Conservation (phyloP, 2,113 vertebrate species). For the Microtus oregoni region DNA sequence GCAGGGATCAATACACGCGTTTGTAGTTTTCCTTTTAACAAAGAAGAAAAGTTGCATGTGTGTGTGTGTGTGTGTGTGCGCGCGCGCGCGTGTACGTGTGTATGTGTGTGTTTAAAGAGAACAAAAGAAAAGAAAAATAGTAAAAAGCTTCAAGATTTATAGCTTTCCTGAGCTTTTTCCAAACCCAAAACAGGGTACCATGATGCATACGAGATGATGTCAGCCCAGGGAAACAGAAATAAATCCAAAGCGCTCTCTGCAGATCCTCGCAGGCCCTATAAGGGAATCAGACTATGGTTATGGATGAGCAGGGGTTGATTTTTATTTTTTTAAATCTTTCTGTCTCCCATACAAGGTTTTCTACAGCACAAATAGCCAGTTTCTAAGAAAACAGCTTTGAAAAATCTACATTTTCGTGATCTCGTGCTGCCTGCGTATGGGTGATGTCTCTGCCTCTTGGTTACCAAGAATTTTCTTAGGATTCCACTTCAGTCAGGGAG, state of each 20-base stretch:
- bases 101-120: neutral
- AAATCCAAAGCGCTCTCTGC: neutral
- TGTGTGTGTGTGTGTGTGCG: neutral
- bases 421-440: neutral
- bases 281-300: slow-evolving; percentile 58
- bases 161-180: slow-evolving; percentile 57
- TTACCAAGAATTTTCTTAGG: neutral
- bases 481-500: neutral
- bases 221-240: slow-evolving; percentile 59
- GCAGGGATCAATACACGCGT: slow-evolving; percentile 85
- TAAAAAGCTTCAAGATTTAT: slow-evolving; percentile 74
- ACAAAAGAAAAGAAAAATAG: slow-evolving; percentile 60
- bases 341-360: slow-evolving; percentile 47
- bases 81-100: neutral
- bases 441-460: neutral
- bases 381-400: slow-evolving; percentile 58
- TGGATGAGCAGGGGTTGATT: neutral
- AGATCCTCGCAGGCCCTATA: slow-evolving; percentile 46
- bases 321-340: neutral
- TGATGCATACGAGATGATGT: slow-evolving; percentile 60
- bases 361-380: slow-evolving; percentile 41
- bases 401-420: slow-evolving; percentile 53
- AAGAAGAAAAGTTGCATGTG: slow-evolving; percentile 74
- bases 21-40: slow-evolving; percentile 70
- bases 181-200: slow-evolving; percentile 59